Evolutionary conservation across 2,797 vertebrate species (phyloP).

Genomic region (Crocidura indochinensis): DNA sequence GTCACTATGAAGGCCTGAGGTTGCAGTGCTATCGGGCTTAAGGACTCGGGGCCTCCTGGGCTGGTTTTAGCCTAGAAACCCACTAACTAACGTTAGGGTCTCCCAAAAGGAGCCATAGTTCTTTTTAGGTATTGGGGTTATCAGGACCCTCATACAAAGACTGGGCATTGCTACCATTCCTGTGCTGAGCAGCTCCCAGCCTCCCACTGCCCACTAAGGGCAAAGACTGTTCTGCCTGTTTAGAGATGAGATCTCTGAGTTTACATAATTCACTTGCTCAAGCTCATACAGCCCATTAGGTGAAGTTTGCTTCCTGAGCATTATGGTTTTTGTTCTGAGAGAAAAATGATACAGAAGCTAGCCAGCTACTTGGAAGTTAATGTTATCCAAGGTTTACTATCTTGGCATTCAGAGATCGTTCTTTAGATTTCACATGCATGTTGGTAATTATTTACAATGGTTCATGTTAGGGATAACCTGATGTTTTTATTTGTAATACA

Average conservation of each 20-base stretch:
- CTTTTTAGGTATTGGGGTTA: no score
- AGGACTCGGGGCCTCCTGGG: neutral
- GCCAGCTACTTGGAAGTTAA: no score
- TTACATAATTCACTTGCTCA: neutral
- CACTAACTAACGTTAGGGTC: neutral
- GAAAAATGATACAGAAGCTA: neutral
- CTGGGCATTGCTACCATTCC: neutral
- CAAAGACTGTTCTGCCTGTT: no score
- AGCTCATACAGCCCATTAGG: neutral
- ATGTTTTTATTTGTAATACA: slow-evolving; percentile 4
- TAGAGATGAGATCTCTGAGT: neutral
- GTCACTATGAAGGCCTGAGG: no score
- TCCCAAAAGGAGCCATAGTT: no score
- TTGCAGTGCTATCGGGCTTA: no score
- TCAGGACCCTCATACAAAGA: neutral
- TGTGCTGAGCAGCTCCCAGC: no score
- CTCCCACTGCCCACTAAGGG: neutral
- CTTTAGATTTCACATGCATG: neutral
- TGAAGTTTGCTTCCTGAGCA: slow-evolving; percentile 2
- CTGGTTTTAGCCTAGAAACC: neutral
- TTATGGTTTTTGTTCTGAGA: slow-evolving; percentile 10
- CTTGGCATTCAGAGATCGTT: neutral
- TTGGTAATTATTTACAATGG: neutral
- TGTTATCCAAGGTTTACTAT: neutral
- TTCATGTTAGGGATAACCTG: neutral